Percentiles rank a stretch among this genome's conserved stretches.
Conservation (phyloP, 1,140 invertebrate genomes). For the Hyposmocoma kahamanoa region DNA sequence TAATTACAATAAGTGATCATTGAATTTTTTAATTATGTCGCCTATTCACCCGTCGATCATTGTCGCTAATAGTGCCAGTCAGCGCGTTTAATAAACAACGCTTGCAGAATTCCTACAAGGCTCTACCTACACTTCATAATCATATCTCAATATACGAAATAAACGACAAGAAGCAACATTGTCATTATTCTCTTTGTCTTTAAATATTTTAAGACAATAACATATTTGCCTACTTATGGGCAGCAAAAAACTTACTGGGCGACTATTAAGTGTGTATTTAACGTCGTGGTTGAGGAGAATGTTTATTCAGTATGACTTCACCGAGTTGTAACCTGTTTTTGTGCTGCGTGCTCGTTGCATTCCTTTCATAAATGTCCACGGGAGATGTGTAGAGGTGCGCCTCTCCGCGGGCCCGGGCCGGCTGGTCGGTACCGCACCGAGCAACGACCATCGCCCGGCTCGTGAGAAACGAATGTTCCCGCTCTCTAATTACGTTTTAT, state of each 20-base stretch:
- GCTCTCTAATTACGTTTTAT: conserved; percentile 70
- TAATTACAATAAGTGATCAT: conserved; percentile 71
- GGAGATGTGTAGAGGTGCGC: conserved; percentile 21
- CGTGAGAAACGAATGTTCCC: conserved; percentile 66
- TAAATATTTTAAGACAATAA: neutral
- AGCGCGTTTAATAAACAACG: conserved; percentile 58
- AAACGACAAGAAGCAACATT: neutral
- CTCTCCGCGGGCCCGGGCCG: conserved; percentile 6
- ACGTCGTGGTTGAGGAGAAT: conserved; percentile 34
- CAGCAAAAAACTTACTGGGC: conserved; percentile 1
- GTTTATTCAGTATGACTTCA: conserved; percentile 26
- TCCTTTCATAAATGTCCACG: conserved; percentile 34
- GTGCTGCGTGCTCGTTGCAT: conserved; percentile 40
- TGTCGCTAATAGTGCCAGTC: conserved; percentile 56
- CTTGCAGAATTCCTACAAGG: conserved; percentile 59
- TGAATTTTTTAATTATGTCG: conserved; percentile 67
- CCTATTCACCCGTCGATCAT: conserved; percentile 62
- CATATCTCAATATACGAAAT: neutral
- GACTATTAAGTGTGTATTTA: conserved; percentile 40
- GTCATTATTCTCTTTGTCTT: neutral
- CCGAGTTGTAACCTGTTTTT: conserved; percentile 46
- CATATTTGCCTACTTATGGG: neutral
- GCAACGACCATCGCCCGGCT: conserved; percentile 29
- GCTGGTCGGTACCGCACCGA: conserved; percentile 28
- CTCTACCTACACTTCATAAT: conserved; percentile 35